Percentiles rank a stretch among this genome's conserved stretches.
phyloP scores from a whole-genome alignment of 2,888 invertebrate species.

The Aethes cnicana region DNA sequence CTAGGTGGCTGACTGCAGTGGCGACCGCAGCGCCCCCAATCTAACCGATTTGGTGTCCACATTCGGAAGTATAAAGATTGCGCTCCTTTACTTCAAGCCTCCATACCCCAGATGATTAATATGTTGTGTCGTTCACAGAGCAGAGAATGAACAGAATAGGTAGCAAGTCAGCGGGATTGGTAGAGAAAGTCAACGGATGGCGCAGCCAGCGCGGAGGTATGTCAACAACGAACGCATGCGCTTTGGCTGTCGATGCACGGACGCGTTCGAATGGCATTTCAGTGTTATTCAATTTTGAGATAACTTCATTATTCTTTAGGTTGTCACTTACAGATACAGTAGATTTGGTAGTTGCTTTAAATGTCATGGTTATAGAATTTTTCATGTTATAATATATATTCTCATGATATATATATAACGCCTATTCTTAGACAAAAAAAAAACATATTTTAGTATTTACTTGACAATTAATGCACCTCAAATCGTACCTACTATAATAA shows the following conservation, averaged over 20 bases:
- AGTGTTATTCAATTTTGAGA: no score
- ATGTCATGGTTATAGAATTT: not conserved
- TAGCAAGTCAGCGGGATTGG: conserved; percentile 68
- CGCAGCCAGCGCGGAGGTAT: conserved; percentile 80
- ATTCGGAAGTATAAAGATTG: no score
- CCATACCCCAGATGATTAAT: conserved; percentile 7
- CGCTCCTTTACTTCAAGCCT: not conserved
- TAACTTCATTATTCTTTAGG: no score
- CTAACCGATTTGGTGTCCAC: no score
- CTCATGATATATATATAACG: no score
- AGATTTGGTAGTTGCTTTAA: conserved; percentile 8
- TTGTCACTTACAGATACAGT: not conserved
- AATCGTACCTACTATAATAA: no score
- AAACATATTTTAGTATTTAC: no score
- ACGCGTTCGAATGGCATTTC: conserved; percentile 6
- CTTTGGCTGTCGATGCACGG: conserved; percentile 47
- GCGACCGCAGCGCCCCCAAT: no score
- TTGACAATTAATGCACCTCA: no score
- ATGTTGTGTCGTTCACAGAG: conserved; percentile 66
- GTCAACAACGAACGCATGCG: conserved; percentile 55
- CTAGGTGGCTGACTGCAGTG: no score
- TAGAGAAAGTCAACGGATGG: conserved; percentile 77
- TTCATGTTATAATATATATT: no score
- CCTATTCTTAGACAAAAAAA: no score
- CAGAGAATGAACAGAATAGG: conserved; percentile 78